Evolutionary conservation across 2,888 invertebrate species (phyloP).

Genomic region (Anarsia innoxiella): DNA sequence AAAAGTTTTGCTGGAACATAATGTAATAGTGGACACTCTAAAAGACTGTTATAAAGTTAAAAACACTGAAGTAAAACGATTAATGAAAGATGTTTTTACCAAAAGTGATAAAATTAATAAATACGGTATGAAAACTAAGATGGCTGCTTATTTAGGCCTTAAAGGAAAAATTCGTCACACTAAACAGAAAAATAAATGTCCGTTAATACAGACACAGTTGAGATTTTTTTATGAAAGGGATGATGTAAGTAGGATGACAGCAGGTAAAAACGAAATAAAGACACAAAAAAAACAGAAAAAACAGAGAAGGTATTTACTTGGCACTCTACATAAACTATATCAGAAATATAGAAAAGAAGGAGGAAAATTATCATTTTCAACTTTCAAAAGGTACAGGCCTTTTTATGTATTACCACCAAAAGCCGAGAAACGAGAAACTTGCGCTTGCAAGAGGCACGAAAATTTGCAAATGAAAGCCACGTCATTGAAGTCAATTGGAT

Average conservation of each 20-base stretch:
- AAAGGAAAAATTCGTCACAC: conserved; percentile 1
- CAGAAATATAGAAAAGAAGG: conserved; percentile 17
- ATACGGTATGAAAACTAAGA: conserved; percentile 6
- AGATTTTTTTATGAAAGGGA: conserved; percentile 6
- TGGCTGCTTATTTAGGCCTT: not conserved
- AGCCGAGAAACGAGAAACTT: conserved; percentile 9
- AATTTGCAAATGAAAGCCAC: conserved; percentile 12
- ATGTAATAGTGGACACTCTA: conserved; percentile 5
- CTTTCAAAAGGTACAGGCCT: conserved; percentile 17
- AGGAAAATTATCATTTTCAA: conserved; percentile 12
- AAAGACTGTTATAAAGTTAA: conserved; percentile 8
- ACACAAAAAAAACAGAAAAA: conserved; percentile 14
- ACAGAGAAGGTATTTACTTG: conserved; percentile 16
- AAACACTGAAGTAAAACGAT: conserved; percentile 8
- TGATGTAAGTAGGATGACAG: conserved; percentile 6
- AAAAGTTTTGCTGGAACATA: conserved; percentile 4
- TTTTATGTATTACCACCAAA: conserved; percentile 15
- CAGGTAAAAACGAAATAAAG: conserved; percentile 17
- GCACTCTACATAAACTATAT: conserved; percentile 14
- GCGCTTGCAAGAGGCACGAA: conserved; percentile 13
- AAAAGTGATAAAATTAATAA: conserved; percentile 3
- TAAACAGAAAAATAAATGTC: conserved; percentile 1
- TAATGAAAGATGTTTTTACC: conserved; percentile 8
- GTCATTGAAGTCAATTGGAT: conserved; percentile 7
- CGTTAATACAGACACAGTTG: conserved; percentile 1